A percentile compares a stretch with the other conserved stretches of the same genome.
phyloP scores from a whole-genome alignment of 2,888 invertebrate species.

The Brachylomia viminalis region DNA sequence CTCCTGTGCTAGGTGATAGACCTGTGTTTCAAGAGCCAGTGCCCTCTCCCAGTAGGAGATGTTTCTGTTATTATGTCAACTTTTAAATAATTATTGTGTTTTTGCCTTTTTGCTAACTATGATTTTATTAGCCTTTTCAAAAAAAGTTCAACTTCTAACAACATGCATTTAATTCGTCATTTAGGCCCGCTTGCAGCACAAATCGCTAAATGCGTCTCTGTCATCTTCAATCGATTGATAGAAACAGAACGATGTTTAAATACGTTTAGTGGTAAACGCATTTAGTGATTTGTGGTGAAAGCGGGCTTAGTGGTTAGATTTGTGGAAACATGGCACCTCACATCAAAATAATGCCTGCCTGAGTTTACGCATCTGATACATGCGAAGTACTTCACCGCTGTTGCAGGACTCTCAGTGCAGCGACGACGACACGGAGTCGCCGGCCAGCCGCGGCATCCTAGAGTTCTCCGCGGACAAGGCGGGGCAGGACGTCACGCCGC shows the following conservation, averaged over 20 bases:
- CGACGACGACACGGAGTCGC: constrained; percentile 88
- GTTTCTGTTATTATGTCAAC: neutral
- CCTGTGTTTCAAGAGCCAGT: too few species aligned
- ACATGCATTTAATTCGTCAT: neutral
- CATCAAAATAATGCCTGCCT: neutral
- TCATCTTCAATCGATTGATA: neutral
- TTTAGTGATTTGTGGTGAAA: too few species aligned
- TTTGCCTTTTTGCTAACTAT: neutral
- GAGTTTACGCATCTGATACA: neutral
- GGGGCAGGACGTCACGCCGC: constrained; percentile 96
- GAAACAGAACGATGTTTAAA: neutral
- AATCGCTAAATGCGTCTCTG: neutral
- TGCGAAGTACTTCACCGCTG: neutral
- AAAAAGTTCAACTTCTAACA: neutral
- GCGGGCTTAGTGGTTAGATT: neutral
- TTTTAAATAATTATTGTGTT: neutral
- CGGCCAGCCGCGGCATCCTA: constrained; percentile 93
- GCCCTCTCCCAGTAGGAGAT: too few species aligned
- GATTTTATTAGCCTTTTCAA: neutral
- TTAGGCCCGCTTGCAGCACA: neutral
- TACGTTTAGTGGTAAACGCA: neutral
- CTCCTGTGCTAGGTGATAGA: too few species aligned
- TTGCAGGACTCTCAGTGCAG: constrained; percentile 88
- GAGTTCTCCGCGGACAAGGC: constrained; percentile 97
- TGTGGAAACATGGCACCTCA: neutral